A percentile compares a stretch with the other conserved stretches of the same genome.
These are phyloP conservation scores for Ceratina calcarata DNA, from an alignment of 1,140 invertebrate genomes.

Conservation along the genomic window DNA sequence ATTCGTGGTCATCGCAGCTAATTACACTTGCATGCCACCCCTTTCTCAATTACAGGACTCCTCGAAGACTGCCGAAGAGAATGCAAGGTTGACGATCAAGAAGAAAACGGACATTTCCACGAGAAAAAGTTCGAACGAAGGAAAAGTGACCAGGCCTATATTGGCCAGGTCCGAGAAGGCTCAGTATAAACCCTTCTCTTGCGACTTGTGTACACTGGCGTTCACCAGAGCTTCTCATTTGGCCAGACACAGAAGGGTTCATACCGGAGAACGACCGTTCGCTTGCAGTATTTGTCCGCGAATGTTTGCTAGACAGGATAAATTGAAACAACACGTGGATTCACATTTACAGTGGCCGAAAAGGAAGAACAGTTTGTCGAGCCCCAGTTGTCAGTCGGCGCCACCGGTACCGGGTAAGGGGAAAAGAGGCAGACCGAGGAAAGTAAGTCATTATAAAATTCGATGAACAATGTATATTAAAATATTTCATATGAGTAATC, in stretches of 20 bases:
- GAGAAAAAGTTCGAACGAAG: constrained; percentile 39
- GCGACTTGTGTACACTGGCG: constrained; percentile 79
- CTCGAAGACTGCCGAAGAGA: constrained; percentile 59
- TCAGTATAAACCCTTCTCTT: constrained; percentile 79
- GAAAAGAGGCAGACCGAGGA: constrained; percentile 75
- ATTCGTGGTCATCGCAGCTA: not conserved
- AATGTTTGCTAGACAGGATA: constrained; percentile 84
- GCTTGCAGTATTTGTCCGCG: constrained; percentile 83
- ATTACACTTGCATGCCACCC: no score
- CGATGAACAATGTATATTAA: no score
- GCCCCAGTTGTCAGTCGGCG: constrained; percentile 10
- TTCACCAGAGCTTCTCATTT: constrained; percentile 86
- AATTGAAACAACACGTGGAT: constrained; percentile 82
- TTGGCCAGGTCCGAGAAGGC: constrained; percentile 57
- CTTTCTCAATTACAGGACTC: constrained; percentile 58
- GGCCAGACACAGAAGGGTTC: constrained; percentile 86
- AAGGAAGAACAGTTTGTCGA: constrained; percentile 57
- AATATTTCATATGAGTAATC: not conserved
- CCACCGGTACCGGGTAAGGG: constrained; percentile 57
- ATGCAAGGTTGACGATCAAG: constrained; percentile 49
- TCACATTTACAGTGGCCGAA: constrained; percentile 77
- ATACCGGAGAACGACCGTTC: constrained; percentile 83
- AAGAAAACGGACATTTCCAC: constrained; percentile 50
- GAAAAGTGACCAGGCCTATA: constrained; percentile 44
- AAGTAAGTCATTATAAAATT: constrained; percentile 56